Evolutionary conservation across 2,888 invertebrate genomes (phyloP), one percentile per base, ranked within the genome.

Genomic region (Epinotia bilunana): DNA sequence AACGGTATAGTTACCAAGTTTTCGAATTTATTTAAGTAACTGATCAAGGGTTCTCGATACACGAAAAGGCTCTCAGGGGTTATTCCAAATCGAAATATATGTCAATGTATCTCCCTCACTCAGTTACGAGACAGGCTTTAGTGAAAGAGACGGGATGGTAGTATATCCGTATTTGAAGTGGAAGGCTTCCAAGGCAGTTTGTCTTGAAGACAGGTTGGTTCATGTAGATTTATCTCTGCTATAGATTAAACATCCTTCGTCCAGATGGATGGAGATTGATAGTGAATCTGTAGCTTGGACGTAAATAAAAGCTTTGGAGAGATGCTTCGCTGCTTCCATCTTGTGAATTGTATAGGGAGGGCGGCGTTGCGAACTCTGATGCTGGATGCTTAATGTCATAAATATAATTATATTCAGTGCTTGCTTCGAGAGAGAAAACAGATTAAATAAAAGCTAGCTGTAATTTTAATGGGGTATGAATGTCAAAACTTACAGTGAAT

Each of bases 201-300:
- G 60, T 69, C 69, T 69, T 69, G 46, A 43, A 69, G 69, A 69
- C 69, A 69, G 69, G 46, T 58, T 43, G 69, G 69, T 69, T 46
- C 70, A 53, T 63, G 70, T 70, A 74, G 64, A 74, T 74, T 74
- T 74, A 70, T 74, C 70, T 65, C 39, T 49, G 61, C 67, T 53
- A 69, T 69, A 74, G 70, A 74, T 70, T 70, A 74, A 74, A 74
- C 63, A 74, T 74, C 74, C 43, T 53, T 70, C 39, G 74, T 62
- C 20, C 49, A 49, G 74, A 74, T 70, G 46, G 74, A 74, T 74
- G 74, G 74, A 74, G 74, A 74, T 74, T 70, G 70, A 74, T 74
- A 58, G 70, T 71, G 70, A 39, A 62, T 53, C 53, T 71, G 70
- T 46, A 18, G 69, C 58, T 68, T 55, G 43, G 55, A 69, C 69